A percentile compares a stretch with the other conserved stretches of the same genome.
phyloP scores from a whole-genome alignment of 1,140 invertebrate genomes.

The Pristionchus pacificus region DNA sequence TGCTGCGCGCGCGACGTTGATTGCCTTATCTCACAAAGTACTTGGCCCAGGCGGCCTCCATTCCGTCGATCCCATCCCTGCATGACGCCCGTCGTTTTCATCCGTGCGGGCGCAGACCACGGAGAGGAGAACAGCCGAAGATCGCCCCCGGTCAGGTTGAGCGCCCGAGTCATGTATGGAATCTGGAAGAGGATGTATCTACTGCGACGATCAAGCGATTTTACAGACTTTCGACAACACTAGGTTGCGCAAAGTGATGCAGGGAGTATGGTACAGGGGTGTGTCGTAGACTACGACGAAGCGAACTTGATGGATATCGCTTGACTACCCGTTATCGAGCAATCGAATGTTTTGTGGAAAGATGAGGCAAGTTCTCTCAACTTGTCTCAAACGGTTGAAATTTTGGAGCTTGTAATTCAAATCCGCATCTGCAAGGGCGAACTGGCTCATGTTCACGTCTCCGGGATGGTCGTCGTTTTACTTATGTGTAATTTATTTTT shows the following conservation, averaged over 20 bases:
- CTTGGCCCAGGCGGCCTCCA: conserved; percentile 75
- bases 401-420: conserved; percentile 6
- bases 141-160: conserved; percentile 53
- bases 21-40: conserved; percentile 74
- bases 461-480: conserved; percentile 15
- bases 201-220: no score
- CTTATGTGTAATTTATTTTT: conserved; percentile 20
- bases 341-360: no score
- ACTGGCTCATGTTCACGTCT: conserved; percentile 16
- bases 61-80: conserved; percentile 64
- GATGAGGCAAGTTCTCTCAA: no score
- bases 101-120: conserved; percentile 85
- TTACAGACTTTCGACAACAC: no score
- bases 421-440: conserved; percentile 22
- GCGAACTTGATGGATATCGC: no score
- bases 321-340: no score
- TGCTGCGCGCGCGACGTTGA: no score
- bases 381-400: no score
- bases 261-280: no score
- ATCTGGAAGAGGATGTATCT: no score
- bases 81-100: conserved; percentile 76
- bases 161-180: conserved; percentile 66
- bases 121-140: conserved; percentile 68
- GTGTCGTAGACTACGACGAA: no score
- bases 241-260: no score